Base-by-base conservation (phyloP, 2,113 vertebrate genomes). In the Fulmarus glacialis region DNA sequence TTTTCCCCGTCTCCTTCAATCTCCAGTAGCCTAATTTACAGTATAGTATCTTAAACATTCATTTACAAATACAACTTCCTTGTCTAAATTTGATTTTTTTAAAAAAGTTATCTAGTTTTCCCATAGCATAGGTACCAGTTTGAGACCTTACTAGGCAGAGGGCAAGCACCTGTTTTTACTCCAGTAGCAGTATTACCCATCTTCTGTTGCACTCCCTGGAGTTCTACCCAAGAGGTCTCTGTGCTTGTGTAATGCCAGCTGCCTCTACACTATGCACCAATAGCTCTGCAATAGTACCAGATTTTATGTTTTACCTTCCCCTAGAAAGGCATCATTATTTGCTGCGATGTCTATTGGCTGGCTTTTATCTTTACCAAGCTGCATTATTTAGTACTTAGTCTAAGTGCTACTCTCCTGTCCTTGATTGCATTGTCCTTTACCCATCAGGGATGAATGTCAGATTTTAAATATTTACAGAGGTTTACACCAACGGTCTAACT, bases 331-430 rank as follows among this genome's bases (percentile, higher is more conserved):
- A 56, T 9, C 3, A 3, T 58, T 87, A 55, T 32, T 63, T 79
- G 29, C 63, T 60, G 67, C 66, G 62, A 19, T 22, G n/a, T 55
- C 58, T 88, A 47, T 22, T 36, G n/a, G 43, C 15, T 26, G 32
- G 58, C 32, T 83, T 72, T 50, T 71, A 30, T 87, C 50, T 81
- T 94, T 55, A 92, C 60, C 89, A 85, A 48, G 40, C 29, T 85
- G 55, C 50, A 92, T 90, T 93, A 94, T 86, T 97, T 85, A 96
- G 82, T 36, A 87, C 64, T 94, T 92, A 36, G 24, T 56, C 47
- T 77, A 84, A 92, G 48, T 27, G 30, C 5, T 80, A 43, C 34
- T 10, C 42, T 85, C n/a, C 77, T 82, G 47, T 59, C 86, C 83
- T 87, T 90, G 94, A 77, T n/a, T 68, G 24, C 62, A 64, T 52